Evolutionary conservation across 1,140 invertebrate genomes (phyloP), one percentile per base, ranked within the genome.

Genomic region (Drosophila orena): DNA sequence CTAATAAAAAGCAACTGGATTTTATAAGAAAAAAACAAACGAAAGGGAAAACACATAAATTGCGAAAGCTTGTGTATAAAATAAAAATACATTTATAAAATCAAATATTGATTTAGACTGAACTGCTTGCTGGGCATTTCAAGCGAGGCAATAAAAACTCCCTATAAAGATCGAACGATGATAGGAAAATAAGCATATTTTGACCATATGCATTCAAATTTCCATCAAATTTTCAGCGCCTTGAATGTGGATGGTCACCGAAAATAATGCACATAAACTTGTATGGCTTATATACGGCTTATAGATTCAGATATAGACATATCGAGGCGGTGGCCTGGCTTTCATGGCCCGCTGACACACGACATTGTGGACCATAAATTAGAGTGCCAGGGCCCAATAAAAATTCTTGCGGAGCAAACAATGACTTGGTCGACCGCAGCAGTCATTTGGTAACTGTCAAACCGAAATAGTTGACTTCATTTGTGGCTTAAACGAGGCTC

Each of bases 331-430:
- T 62, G 72, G 71, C 72, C 50, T 64, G 71, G 40, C 52, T 62
- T 75, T 75, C 72, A 75, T 66, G 72, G 72, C 72, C 71, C 55
- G 61, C 47, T 47, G 42, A 85, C 79, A 84, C 74, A 78, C 84
- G 72, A 64, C 49, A 38, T 14, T 46, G 50, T 71, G 49, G 81
- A 60, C 78, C 78, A 89, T 89, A 89, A 89, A 89, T 89, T 89
- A 76, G 75, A 66, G 61, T 89, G 84, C 46, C 53, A 55, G 44
- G 34, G 46, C 47, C 76, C 79, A 89, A 89, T 89, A 89, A 89
- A 89, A 80, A 75, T 89, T 88, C 84, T 80, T 66, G 20, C 27
- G 30, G 35, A 57, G 37, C 64, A n/a, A 71, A 71, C 74, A 77
- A 69, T 70, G 57, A 22, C 20, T n/a, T 20, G 17, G 27, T 53